Base-by-base conservation (phyloP, 2,888 invertebrate species). In the Aplocera efformata region DNA sequence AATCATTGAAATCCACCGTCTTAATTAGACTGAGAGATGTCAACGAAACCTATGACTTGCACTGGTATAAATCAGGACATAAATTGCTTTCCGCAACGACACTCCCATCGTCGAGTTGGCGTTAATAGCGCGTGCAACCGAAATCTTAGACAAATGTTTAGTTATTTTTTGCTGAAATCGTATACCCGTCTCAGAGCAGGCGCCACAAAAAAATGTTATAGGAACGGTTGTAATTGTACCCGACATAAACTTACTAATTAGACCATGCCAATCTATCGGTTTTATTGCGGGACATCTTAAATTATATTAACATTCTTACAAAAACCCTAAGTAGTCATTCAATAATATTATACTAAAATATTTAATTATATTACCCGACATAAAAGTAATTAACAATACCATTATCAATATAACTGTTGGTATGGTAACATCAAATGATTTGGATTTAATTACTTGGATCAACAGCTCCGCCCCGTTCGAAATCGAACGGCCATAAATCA, bases 51-150 rank as follows among this genome's bases (percentile, higher is more conserved):
- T 66, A 73, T 74, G 70, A 63, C 66, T 62, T 68, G 68, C 72
- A 66, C 63, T 57, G 64, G 70, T 69, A 85, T 85, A 85, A 84
- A 85, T 85, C 83, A 84, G 69, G 67, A 72, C 66, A 68, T 73
- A 80, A 82, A 84, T 82, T 79, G 82, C 81, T 84, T 83, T 81
- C 83, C 73, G 72, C 84, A 75, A 75, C 72, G 81, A 74, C 80
- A 81, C 83, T 74, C 84, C 85, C 78, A 82, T 70, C 72, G 79
- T 69, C 77, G 74, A 79, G 65, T 76, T 72, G 72, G 75, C 77
- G 81, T 83, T 84, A 86, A 86, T 86, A 79, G 84, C 82, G 83
- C 86, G 83, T 86, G 84, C 80, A 85, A 72, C 76, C 75, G 79
- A 79, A 79, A 83, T 76, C 63, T 74, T 75, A 78, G 74, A 75